phyloP scores from a whole-genome alignment of 2,888 invertebrate species.

The Drosophila pseudotalamancana region DNA sequence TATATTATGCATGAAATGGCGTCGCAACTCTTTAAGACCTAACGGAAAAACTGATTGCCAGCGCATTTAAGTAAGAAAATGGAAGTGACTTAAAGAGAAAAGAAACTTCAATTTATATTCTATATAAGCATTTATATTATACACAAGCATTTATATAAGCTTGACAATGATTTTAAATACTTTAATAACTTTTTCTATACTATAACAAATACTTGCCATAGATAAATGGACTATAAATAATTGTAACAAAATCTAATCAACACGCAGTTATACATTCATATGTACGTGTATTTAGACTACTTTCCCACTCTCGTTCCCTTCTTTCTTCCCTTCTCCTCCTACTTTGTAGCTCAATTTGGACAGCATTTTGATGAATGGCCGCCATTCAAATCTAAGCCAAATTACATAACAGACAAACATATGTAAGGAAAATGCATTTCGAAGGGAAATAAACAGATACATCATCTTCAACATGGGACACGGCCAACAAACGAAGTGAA shows the following conservation, averaged over 20 bases:
- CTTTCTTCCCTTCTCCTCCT: background rate
- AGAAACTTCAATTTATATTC: too few species aligned
- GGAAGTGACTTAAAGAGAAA: background rate
- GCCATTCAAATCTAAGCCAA: conserved; percentile 47
- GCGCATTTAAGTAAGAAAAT: background rate
- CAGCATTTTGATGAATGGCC: conserved; percentile 66
- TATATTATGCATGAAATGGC: conserved; percentile 72
- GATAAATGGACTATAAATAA: background rate
- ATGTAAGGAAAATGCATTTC: conserved; percentile 56
- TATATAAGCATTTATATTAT: background rate
- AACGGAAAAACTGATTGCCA: conserved; percentile 1
- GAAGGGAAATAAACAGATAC: conserved; percentile 50
- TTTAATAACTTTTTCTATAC: background rate
- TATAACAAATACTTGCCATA: background rate
- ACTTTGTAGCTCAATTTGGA: conserved; percentile 43
- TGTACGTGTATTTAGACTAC: background rate
- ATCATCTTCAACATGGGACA: conserved; percentile 47
- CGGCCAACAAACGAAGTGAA: conserved; percentile 23
- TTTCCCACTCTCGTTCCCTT: background rate
- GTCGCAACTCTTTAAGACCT: conserved; percentile 61
- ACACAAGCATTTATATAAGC: background rate
- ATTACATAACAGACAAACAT: conserved; percentile 50
- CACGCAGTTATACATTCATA: conserved; percentile 4
- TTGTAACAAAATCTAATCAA: conserved; percentile 7
- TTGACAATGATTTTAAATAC: background rate